Base-by-base conservation (phyloP, 2,113 vertebrate genomes). In the Himantopus leucocephalus region DNA sequence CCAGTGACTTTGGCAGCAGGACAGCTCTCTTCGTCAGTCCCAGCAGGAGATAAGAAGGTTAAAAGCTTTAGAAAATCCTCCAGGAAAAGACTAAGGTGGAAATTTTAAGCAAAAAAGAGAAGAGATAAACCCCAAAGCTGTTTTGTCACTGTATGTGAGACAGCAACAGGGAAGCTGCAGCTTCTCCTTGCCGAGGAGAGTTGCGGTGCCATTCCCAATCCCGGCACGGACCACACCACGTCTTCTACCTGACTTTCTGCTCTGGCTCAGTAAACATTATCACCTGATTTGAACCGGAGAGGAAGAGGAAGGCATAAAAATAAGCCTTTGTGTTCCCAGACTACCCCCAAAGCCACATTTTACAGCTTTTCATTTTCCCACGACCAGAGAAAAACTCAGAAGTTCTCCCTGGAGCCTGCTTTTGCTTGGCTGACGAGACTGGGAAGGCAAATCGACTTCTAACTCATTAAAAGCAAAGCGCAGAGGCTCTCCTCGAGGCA, bases 391-490 rank as follows among this genome's bases (percentile, higher is more conserved):
- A 35, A 4, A 71, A 6, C 60, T 9, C n/a, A 12, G 21, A 2
- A 14, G 52, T 4, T 52, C 67, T 74, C 81, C 66, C 12, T 0
- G 41, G 71, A 63, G 62, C 75, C 68, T 62, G 30, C 66, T 45
- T 19, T 4, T 14, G 1, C 64, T 37, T 8, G 73, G 78, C 94
- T 14, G 72, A 4, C 58, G 21, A 23, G 67, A 18, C 45, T 1
- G 53, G 67, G 53, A 35, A 30, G 53, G 79, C 58, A 43, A 59
- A 30, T 10, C 32, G 13, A 7, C 47, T 2, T 13, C 17, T 11
- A 14, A 0, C 24, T 12, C 50, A 5, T 2, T 9, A 5, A 5
- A 13, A 73, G 30, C 5, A 1, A 7, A 45, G 73, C 16, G 1
- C 20, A 1, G 34, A 7, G 64, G 5, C n/a, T 32, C 8, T 48